Conservation (phyloP, 2,797 vertebrate genomes). For the Gephyroberyx darwinii region DNA sequence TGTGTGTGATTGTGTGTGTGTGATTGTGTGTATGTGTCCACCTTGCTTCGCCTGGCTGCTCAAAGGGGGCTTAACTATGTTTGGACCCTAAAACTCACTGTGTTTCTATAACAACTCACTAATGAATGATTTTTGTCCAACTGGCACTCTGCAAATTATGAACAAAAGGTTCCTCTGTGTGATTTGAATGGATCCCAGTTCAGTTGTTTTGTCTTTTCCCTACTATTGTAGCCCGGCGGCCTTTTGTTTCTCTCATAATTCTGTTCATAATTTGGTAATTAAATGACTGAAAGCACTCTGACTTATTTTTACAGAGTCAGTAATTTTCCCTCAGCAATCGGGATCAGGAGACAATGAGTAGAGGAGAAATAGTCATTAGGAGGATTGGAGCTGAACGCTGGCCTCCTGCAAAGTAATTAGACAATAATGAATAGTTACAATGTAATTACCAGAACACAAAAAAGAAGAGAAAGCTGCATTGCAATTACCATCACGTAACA, state of each 20-base stretch:
- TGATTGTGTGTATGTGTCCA: conserved; percentile 23
- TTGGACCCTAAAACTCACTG: conserved; percentile 35
- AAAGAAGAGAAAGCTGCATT: conserved; percentile 57
- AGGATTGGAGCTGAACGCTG: conserved; percentile 55
- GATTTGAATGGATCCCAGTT: conserved; percentile 46
- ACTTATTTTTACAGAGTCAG: conserved; percentile 34
- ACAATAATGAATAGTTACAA: conserved; percentile 78
- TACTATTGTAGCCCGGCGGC: conserved; percentile 21
- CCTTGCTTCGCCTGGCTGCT: conserved; percentile 29
- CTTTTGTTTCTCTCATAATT: conserved; percentile 61
- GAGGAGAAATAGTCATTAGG: conserved; percentile 61
- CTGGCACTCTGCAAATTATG: conserved; percentile 51
- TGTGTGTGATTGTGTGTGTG: conserved; percentile 19
- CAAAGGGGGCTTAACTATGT: conserved; percentile 42
- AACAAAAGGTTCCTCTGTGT: conserved; percentile 57
- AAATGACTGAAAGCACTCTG: conserved; percentile 49
- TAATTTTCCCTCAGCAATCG: conserved; percentile 60
- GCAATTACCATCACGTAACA: conserved; percentile 66
- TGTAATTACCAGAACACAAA: conserved; percentile 68
- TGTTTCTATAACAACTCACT: conserved; percentile 44
- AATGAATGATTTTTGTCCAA: conserved; percentile 58
- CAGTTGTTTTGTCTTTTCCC: conserved; percentile 40
- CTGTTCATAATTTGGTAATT: conserved; percentile 65
- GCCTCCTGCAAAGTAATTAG: conserved; percentile 71
- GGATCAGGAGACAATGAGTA: conserved; percentile 60